Base-by-base conservation (phyloP, 2,797 vertebrate genomes). In the Emydoidea blandingii region DNA sequence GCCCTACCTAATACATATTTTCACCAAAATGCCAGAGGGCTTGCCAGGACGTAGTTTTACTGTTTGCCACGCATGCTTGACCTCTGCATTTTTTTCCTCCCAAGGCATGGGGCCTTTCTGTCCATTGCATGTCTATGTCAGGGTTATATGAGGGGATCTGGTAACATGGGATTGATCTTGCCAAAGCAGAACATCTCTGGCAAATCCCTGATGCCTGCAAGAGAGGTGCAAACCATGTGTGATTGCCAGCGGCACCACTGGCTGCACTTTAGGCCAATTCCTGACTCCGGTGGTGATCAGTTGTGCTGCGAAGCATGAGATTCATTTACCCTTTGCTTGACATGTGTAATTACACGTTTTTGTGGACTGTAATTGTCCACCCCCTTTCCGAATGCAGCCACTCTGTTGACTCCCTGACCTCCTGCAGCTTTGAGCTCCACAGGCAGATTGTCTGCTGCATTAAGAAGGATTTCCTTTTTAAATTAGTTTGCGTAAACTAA, bases 321-420 rank as follows among this genome's bases (percentile, higher is more conserved):
- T 62, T 88, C 74, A 50, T 53, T 56, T 0, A 1, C 65, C 59
- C 37, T 89, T 90, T 94, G 15, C 90, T 85, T 95, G 74, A 92
- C 41, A 62, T 95, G 84, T 81, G 89, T 9, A 34, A 18, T 82
- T 91, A 37, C 14, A 34, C 52, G 16, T 2, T 25, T 41, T 86
- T 93, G 74, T 78, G 19, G 68, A 50, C 92, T 84, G 91, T 87
- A 93, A 90, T 96, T 92, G 92, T 87, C 96, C 96, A 82, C 59
- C 12, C 88, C 85, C 93, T 93, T 96, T 76, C 92, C 92, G 87
- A 88, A 84, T 57, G 92, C 92, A 91, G 89, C n/a, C 6, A 2
- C 85, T 90, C 91, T 81, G 78, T 96, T 94, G 95, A 94, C 92
- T 85, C 50, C 74, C 37, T 15, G 10, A 79, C 84, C 86, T 91